phyloP scores from a whole-genome alignment of 1,140 invertebrate species.

The Aleiodes sp. region DNA sequence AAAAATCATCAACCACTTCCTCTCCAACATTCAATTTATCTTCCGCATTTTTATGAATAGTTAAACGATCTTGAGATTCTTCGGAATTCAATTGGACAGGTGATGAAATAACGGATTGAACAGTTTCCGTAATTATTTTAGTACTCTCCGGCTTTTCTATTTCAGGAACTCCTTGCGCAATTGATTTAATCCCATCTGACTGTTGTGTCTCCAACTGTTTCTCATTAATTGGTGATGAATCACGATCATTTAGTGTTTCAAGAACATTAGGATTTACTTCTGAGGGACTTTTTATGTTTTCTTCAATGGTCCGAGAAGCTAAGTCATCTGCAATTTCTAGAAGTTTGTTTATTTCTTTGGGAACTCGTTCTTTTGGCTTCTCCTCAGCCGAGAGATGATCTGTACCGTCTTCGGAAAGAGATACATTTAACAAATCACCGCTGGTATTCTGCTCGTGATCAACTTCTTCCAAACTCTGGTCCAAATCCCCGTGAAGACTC shows the following conservation, averaged over 20 bases:
- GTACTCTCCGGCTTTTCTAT: too few species aligned
- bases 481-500: slow-evolving; percentile 44
- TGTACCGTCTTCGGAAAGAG: slow-evolving; percentile 48
- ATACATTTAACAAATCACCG: slow-evolving; percentile 53
- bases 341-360: slow-evolving; percentile 33
- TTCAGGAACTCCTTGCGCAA: too few species aligned
- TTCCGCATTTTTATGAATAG: not conserved
- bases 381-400: slow-evolving; percentile 32
- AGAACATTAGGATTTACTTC: not conserved
- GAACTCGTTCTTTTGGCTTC: slow-evolving; percentile 25
- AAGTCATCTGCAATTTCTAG: slow-evolving; percentile 43
- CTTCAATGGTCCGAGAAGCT: slow-evolving; percentile 17
- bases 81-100: too few species aligned
- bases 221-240: too few species aligned
- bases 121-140: too few species aligned
- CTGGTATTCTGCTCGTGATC: slow-evolving; percentile 57
- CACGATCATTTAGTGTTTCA: too few species aligned
- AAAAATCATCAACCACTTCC: slow-evolving; percentile 14
- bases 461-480: slow-evolving; percentile 44
- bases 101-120: too few species aligned
- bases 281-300: too few species aligned
- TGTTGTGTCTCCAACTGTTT: too few species aligned
- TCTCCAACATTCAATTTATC: not conserved
- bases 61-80: too few species aligned
- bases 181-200: too few species aligned